Evolutionary conservation across 2,797 vertebrate genomes (phyloP).

Genomic region (Danio aesculapii): DNA sequence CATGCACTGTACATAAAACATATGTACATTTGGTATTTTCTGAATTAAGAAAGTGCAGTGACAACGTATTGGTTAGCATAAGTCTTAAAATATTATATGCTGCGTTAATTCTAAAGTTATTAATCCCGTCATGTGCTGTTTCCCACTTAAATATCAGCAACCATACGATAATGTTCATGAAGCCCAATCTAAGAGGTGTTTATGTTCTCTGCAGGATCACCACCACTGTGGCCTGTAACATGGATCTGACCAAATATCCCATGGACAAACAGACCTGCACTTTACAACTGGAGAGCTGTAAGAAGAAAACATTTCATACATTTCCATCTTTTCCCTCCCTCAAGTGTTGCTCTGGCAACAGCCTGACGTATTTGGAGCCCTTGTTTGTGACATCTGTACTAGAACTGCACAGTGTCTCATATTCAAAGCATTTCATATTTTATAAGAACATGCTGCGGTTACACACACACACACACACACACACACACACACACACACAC

Average conservation of each 20-base stretch:
- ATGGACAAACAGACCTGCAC: constrained; percentile 95
- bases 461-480: not conserved
- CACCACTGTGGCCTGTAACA: constrained; percentile 91
- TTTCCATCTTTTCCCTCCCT: not conserved
- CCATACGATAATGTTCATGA: no score
- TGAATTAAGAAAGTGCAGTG: no score
- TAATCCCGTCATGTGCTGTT: no score
- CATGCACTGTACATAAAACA: no score
- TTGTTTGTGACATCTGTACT: constrained; percentile 25
- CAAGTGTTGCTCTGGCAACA: constrained; percentile 56
- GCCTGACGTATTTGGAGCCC: constrained; percentile 32
- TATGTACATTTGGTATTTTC: no score
- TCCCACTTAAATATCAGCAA: no score
- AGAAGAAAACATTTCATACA: constrained; percentile 62
- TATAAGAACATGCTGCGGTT: constrained; percentile 10
- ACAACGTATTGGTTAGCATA: no score
- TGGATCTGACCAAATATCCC: constrained; percentile 93
- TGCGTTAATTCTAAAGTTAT: no score
- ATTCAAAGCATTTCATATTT: constrained; percentile 47
- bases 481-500: no score
- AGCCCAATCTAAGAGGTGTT: no score
- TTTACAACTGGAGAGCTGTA: constrained; percentile 94
- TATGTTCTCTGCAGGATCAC: constrained; percentile 80
- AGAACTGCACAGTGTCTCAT: constrained; percentile 14
- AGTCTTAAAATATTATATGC: no score